A percentile compares a stretch with the other conserved stretches of the same genome.
These are phyloP conservation scores for Saccopteryx leptura DNA, from an alignment of 2,113 vertebrate species.

Conservation along the genomic window DNA sequence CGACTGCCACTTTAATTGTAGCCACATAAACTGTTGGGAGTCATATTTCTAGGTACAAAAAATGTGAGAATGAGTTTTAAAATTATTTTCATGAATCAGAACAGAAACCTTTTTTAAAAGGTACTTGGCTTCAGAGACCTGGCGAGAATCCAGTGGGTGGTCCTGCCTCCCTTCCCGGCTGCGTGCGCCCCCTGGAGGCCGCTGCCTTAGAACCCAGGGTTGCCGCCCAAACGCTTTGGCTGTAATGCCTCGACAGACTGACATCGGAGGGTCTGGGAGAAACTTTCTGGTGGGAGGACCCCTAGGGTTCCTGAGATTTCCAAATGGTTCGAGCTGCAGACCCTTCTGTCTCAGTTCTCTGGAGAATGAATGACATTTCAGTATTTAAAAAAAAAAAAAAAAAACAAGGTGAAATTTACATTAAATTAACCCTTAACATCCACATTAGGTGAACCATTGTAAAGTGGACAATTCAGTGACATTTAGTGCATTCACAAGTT, in stretches of 20 bases:
- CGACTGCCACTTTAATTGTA: background rate
- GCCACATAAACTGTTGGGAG: background rate
- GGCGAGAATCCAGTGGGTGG: background rate
- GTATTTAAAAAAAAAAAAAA: background rate
- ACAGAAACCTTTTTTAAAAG: background rate
- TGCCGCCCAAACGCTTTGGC: background rate
- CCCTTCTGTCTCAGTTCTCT: background rate
- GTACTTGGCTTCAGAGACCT: background rate
- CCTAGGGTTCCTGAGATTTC: background rate
- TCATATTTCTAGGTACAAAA: background rate
- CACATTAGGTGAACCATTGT: background rate
- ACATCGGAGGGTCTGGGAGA: background rate
- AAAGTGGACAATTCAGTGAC: background rate
- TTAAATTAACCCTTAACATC: background rate
- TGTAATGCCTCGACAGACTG: background rate
- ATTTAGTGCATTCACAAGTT: background rate
- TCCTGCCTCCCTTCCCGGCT: background rate
- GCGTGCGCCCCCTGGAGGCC: background rate
- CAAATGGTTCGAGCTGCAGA: background rate
- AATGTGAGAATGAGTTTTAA: background rate
- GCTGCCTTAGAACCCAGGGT: background rate
- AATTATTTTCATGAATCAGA: background rate
- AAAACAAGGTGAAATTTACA: background rate
- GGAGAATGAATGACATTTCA: background rate
- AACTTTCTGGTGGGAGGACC: too few relatives aligned